Percentiles rank a stretch among this genome's conserved stretches.
Conservation (phyloP, 2,113 vertebrate species). For the Craseonycteris thonglongyai region DNA sequence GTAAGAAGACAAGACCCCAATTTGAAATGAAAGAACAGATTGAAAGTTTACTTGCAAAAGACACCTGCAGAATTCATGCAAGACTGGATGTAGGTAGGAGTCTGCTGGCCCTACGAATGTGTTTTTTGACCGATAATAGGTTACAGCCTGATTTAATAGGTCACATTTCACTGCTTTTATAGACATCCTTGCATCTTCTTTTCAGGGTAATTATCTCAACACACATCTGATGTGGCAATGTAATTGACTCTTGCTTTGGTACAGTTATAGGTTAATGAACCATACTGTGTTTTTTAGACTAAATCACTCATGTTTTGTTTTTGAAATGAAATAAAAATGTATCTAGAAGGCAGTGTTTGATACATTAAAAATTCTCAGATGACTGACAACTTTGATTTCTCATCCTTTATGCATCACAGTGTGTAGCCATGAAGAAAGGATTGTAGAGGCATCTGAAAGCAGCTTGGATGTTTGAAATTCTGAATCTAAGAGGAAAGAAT, state of each 20-base stretch:
- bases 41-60: constrained; percentile 72
- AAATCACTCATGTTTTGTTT: constrained; percentile 77
- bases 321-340: constrained; percentile 64
- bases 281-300: constrained; percentile 73
- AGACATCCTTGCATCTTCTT: constrained; percentile 81
- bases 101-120: constrained; percentile 78
- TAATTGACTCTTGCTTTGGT: constrained; percentile 81
- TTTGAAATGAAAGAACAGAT: constrained; percentile 54
- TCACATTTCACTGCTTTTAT: constrained; percentile 83
- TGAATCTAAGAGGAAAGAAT: background rate
- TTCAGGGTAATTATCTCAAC: constrained; percentile 83
- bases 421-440: constrained; percentile 34
- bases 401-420: constrained; percentile 25
- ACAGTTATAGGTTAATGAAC: constrained; percentile 80
- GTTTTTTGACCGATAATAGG: constrained; percentile 82
- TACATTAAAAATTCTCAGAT: constrained; percentile 64
- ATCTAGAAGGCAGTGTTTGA: constrained; percentile 63
- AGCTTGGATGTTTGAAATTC: constrained; percentile 36
- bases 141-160: constrained; percentile 83
- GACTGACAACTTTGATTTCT: constrained; percentile 69
- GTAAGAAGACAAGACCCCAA: background rate
- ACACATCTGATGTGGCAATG: constrained; percentile 77
- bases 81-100: constrained; percentile 74
- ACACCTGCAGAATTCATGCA: constrained; percentile 82
- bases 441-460: background rate